Conservation (phyloP, 37 sponge, comb jelly and placozoan species). For the Axinella damicornis region DNA sequence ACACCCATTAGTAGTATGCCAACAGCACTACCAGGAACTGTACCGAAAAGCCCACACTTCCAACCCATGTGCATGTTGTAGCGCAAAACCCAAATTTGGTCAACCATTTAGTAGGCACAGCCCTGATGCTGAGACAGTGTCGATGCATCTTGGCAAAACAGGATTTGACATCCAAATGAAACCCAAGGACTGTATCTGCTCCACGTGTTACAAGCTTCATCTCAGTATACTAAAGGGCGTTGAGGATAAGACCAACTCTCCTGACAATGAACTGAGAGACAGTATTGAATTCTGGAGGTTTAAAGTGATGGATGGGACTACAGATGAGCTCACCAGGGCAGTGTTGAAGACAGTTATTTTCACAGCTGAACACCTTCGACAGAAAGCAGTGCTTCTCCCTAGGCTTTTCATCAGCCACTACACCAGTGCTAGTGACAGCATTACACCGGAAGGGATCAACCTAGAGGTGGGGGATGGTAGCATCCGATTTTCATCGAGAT, state of each 20-base stretch:
- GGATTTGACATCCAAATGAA: neutral
- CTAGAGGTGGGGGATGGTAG: slow-evolving; percentile 1
- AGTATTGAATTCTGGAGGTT: no score
- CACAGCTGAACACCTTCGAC: neutral
- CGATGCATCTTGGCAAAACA: neutral
- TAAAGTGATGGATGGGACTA: neutral
- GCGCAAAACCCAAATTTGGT: neutral
- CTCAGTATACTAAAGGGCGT: neutral
- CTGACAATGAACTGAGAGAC: neutral
- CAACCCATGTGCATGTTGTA: neutral
- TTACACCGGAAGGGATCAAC: no score
- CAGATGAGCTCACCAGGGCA: neutral
- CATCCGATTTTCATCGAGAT: neutral
- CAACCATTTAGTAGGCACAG: neutral
- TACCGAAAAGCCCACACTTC: neutral
- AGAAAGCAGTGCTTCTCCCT: slow-evolving; percentile 14
- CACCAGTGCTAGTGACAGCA: no score
- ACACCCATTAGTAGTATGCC: no score
- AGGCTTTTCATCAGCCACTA: neutral
- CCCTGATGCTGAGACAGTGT: neutral
- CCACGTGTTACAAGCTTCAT: neutral
- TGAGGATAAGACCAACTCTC: neutral
- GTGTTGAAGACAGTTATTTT: neutral
- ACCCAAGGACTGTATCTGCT: neutral
- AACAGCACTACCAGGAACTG: neutral